A percentile compares a stretch with the other conserved stretches of the same genome.
Evolutionary conservation across 1,140 invertebrate genomes (phyloP).

Genomic region (Uloborus diversus): DNA sequence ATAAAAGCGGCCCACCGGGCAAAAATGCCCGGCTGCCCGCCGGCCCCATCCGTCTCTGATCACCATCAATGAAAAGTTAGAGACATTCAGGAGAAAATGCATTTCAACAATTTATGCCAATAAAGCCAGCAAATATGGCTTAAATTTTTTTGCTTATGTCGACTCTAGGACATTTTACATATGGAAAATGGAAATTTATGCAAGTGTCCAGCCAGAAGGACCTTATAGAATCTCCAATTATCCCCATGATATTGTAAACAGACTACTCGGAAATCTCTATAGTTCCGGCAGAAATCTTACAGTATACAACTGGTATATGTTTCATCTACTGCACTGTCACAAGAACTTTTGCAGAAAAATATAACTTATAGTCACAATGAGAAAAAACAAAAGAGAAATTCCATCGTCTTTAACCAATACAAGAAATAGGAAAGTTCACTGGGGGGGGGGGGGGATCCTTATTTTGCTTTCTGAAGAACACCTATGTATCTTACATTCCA

Average conservation of each 20-base stretch:
- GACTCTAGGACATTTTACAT: slow-evolving; percentile 56
- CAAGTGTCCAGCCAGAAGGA: slow-evolving; percentile 47
- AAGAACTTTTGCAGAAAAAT: slow-evolving; percentile 41
- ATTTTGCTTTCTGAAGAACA: slow-evolving; percentile 51
- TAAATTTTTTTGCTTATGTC: slow-evolving; percentile 56
- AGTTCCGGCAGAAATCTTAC: slow-evolving; percentile 42
- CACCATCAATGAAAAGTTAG: slow-evolving; percentile 59
- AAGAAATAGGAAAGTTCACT: too few species aligned
- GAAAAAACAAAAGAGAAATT: slow-evolving; percentile 56
- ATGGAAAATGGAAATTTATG: slow-evolving; percentile 58
- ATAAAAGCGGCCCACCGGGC: too few species aligned
- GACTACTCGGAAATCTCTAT: slow-evolving; percentile 8
- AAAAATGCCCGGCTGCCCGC: too few species aligned
- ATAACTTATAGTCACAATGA: too few species aligned
- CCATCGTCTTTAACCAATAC: neutral
- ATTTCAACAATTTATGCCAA: slow-evolving; percentile 57
- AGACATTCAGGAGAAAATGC: slow-evolving; percentile 53
- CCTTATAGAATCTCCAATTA: slow-evolving; percentile 17
- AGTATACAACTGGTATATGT: slow-evolving; percentile 53
- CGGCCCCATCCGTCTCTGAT: too few species aligned
- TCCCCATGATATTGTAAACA: slow-evolving; percentile 9
- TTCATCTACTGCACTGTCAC: slow-evolving; percentile 25
- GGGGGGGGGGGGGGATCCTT: neutral
- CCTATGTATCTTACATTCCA: slow-evolving; percentile 56
- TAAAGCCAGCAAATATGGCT: slow-evolving; percentile 59